phyloP scores from a whole-genome alignment of 2,888 invertebrate species.

The Tachina lurida region DNA sequence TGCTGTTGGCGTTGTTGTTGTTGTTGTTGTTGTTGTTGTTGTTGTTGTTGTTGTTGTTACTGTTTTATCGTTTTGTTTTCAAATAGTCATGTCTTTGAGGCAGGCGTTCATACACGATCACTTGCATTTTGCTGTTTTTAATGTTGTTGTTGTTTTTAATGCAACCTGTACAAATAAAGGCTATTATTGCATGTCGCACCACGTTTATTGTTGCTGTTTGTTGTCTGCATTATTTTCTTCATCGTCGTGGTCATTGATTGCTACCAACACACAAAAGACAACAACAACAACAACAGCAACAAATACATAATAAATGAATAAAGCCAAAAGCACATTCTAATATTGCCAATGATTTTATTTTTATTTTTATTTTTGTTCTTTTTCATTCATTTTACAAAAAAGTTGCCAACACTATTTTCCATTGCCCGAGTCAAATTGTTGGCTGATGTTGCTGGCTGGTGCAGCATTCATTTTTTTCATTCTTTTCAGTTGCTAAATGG shows the following conservation, averaged over 20 bases:
- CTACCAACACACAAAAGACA: not conserved
- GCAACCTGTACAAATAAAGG: slow-evolving; percentile 49
- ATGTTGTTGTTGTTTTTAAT: slow-evolving; percentile 35
- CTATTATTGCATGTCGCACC: slow-evolving; percentile 47
- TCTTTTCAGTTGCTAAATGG: slow-evolving; percentile 47
- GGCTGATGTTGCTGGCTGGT: slow-evolving; percentile 49
- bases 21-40: not conserved
- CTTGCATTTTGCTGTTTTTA: slow-evolving; percentile 38
- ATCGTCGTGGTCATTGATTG: slow-evolving; percentile 64
- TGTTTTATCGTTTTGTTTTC: slow-evolving; percentile 3
- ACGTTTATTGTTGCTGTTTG: slow-evolving; percentile 34
- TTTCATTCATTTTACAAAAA: slow-evolving; percentile 23
- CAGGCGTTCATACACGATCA: slow-evolving; percentile 62
- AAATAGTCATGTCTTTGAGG: slow-evolving; percentile 55
- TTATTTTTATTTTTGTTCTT: slow-evolving; percentile 28
- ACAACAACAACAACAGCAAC: not conserved
- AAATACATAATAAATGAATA: slow-evolving; percentile 17
- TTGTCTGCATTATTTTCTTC: slow-evolving; percentile 23
- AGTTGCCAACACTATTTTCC: slow-evolving; percentile 39
- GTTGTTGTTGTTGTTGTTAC: slow-evolving; percentile 5
- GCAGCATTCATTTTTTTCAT: slow-evolving; percentile 28
- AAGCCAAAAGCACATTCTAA: slow-evolving; percentile 43
- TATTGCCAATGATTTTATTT: slow-evolving; percentile 55
- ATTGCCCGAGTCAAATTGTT: slow-evolving; percentile 5
- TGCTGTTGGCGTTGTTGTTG: no score